Conservation (phyloP, 2,888 invertebrate species). For the Platycheirus rosarum region DNA sequence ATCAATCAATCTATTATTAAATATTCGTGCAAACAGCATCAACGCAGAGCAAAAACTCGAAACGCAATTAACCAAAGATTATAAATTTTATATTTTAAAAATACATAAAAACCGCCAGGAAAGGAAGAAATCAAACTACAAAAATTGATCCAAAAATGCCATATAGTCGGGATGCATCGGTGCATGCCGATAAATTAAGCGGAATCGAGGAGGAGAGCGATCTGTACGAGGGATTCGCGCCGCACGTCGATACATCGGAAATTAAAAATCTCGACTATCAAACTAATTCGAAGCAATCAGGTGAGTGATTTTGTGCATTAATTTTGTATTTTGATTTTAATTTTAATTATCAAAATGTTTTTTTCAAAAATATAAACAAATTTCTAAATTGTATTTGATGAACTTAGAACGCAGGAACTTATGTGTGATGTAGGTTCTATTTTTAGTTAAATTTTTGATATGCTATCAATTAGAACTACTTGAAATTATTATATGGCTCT, state of each 20-base stretch:
- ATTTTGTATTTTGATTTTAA: constrained; percentile 39
- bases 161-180: constrained; percentile 81
- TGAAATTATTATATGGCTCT: no score
- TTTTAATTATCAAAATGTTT: background rate
- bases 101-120: background rate
- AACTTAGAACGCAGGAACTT: no score
- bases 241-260: constrained; percentile 91
- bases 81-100: constrained; percentile 35
- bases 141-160: constrained; percentile 79
- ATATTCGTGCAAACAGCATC: constrained; percentile 17
- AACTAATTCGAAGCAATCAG: constrained; percentile 80
- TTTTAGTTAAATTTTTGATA: no score
- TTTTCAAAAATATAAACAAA: constrained; percentile 18
- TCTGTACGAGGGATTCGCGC: constrained; percentile 90
- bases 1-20: constrained; percentile 35
- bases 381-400: no score
- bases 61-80: constrained; percentile 68
- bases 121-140: constrained; percentile 10
- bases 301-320: constrained; percentile 76
- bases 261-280: constrained; percentile 84
- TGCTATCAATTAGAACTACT: no score
- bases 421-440: no score
- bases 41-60: constrained; percentile 41
- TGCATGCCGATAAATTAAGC: constrained; percentile 87
- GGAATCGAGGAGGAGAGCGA: constrained; percentile 90